Evolutionary conservation across 2,797 vertebrate genomes (phyloP), one percentile per base, ranked within the genome.

Genomic region (Pantherophis vulpinus): DNA sequence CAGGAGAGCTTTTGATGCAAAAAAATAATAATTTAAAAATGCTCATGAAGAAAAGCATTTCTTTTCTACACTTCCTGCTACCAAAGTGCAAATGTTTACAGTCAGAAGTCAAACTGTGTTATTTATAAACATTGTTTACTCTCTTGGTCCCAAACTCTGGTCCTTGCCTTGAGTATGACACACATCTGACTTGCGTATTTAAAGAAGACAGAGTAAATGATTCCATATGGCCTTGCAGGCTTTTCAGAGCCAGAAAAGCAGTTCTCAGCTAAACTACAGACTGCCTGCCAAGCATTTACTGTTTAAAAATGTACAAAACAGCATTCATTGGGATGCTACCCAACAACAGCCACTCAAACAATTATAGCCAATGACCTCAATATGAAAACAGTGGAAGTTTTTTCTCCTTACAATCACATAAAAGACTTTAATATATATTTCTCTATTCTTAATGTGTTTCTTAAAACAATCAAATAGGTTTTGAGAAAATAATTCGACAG

Each of bases 151-250:
- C 42, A 90, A 70, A 93, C 91, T 55, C 32, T 4, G 14, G 42
- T 27, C 93, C 79, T 60, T 13, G 66, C 79, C 1, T 60, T 16
- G 88, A 2, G 47, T 58, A 86, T 7, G 27, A 87, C 2, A 79
- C 90, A 90, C 94, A 92, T 95, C 95, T 94, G 95, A 91, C 92
- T 96, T 91, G 96, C 94, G 94, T 95, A 94, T 96, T 95, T 96
- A 97, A 51, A 86, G 10, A 89, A 95, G 94, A 94, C 86, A 86
- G 92, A 92, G 6, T 97, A 97, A 97, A 92, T 92, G 92, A 93
- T 97, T 97, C 96, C 97, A 97, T 95, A 97, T 96, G 97, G 95
- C n/a, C 93, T 54, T 0, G 63, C 94, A 94, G 16, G n/a, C 32
- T 95, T 92, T 37, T 32, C 29, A 12, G 66, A 95, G 96, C 95